These are phyloP conservation scores for Galendromus occidentalis DNA, from an alignment of 1,140 invertebrate species.

Conservation along the genomic window DNA sequence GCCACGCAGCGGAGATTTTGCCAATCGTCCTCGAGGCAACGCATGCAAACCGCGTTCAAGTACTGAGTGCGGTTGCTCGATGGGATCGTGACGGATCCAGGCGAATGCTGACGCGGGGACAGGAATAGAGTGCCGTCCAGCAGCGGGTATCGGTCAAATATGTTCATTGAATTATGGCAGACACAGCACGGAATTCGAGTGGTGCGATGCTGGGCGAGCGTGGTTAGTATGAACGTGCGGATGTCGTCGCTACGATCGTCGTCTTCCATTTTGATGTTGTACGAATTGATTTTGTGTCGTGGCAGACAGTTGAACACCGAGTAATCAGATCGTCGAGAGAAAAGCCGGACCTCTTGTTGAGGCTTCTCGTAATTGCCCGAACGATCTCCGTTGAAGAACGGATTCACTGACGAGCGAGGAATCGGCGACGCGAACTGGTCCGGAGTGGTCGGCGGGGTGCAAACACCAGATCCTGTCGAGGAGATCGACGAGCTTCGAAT, in stretches of 20 bases:
- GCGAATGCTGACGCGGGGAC: constrained; percentile 67
- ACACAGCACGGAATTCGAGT: constrained; percentile 63
- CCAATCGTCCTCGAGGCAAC: constrained; percentile 56
- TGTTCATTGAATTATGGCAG: constrained; percentile 63
- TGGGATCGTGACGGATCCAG: constrained; percentile 63
- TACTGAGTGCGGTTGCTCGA: constrained; percentile 49
- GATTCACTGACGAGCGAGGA: constrained; percentile 69
- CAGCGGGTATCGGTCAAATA: constrained; percentile 88
- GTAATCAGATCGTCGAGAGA: constrained; percentile 71
- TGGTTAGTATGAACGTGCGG: constrained; percentile 72
- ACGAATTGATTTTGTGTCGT: constrained; percentile 85
- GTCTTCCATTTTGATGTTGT: constrained; percentile 97
- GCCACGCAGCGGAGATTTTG: constrained; percentile 49
- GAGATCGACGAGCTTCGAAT: constrained; percentile 23
- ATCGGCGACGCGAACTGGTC: constrained; percentile 39
- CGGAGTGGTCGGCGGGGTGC: constrained; percentile 14
- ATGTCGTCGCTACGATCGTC: constrained; percentile 95
- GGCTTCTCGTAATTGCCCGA: constrained; percentile 1
- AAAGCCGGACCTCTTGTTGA: constrained; percentile 39
- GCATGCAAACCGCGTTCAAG: constrained; percentile 80
- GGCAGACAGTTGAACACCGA: constrained; percentile 83
- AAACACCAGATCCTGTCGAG: constrained; percentile 16
- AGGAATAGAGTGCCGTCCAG: constrained; percentile 94
- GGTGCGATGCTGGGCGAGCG: constrained; percentile 33
- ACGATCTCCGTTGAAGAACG: constrained; percentile 56